Conservation (phyloP, 37 sponge, comb jelly and placozoan genomes). For the Beroe ovata region DNA sequence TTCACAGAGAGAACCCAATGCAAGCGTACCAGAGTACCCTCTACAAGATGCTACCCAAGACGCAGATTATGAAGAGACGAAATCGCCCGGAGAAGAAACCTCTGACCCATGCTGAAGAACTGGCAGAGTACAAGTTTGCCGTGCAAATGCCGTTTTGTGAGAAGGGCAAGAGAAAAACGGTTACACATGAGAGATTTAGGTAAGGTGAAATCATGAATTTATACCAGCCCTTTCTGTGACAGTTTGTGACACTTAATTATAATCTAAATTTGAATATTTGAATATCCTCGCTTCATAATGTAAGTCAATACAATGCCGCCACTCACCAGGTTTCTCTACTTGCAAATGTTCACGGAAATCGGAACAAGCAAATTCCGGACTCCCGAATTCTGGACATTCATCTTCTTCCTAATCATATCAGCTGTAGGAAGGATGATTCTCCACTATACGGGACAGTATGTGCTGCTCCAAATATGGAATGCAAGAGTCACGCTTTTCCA, state of each 20-base stretch:
- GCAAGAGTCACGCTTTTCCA: background rate
- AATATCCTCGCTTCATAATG: no score
- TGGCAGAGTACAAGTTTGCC: conserved; percentile 39
- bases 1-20: conserved; percentile 67
- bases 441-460: conserved; percentile 31
- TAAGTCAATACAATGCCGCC: no score
- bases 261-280: no score
- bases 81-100: background rate
- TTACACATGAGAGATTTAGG: conserved; percentile 45
- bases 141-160: conserved; percentile 53
- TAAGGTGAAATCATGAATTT: no score
- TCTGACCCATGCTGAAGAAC: conserved; percentile 37
- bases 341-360: conserved; percentile 59
- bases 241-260: no score
- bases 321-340: conserved; percentile 21
- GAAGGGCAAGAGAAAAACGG: conserved; percentile 18
- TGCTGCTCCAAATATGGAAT: conserved; percentile 18
- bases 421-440: conserved; percentile 13
- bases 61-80: background rate
- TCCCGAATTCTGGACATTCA: conserved; percentile 65
- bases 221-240: no score
- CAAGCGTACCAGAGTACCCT: conserved; percentile 37
- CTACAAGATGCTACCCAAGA: conserved; percentile 56
- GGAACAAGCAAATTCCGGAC: conserved; percentile 19
- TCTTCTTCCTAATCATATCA: conserved; percentile 38